Evolutionary conservation across 2,113 vertebrate species (phyloP).

Genomic region (Melierax canorus): DNA sequence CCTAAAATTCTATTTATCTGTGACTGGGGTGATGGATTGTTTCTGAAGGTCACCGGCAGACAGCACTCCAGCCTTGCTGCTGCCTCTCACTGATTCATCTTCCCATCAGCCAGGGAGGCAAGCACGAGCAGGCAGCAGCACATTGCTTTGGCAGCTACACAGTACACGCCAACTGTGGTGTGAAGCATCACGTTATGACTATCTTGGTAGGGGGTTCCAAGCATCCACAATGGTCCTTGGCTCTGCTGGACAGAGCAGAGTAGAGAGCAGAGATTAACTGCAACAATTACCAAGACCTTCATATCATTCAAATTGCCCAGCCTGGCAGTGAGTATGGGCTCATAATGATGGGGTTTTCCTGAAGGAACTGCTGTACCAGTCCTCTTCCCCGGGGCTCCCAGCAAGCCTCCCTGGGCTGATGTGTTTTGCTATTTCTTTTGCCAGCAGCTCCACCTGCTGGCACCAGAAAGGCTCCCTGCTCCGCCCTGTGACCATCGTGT

Average conservation of each 20-base stretch:
- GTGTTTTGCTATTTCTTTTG: neutral
- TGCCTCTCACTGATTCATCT: neutral
- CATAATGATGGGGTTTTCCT: neutral
- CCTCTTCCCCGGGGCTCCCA: neutral
- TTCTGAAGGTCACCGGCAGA: neutral
- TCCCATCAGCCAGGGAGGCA: neutral
- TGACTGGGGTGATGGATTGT: neutral
- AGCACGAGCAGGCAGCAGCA: neutral
- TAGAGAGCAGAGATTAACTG: neutral
- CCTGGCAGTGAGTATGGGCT: neutral
- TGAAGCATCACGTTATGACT: neutral
- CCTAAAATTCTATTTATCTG: neutral
- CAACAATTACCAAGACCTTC: neutral
- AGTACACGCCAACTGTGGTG: fast-evolving
- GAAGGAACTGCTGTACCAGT: neutral
- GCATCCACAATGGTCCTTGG: neutral
- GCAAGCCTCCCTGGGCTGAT: neutral
- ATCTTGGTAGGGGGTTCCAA: neutral
- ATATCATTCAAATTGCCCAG: fast-evolving
- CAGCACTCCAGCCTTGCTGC: neutral
- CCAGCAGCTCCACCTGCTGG: constrained; percentile 54
- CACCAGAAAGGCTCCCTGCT: neutral
- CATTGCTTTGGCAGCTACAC: neutral
- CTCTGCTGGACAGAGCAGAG: neutral
- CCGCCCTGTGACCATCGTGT: neutral